Conservation (phyloP, 2,113 vertebrate species). For the Scytalopus superciliaris region DNA sequence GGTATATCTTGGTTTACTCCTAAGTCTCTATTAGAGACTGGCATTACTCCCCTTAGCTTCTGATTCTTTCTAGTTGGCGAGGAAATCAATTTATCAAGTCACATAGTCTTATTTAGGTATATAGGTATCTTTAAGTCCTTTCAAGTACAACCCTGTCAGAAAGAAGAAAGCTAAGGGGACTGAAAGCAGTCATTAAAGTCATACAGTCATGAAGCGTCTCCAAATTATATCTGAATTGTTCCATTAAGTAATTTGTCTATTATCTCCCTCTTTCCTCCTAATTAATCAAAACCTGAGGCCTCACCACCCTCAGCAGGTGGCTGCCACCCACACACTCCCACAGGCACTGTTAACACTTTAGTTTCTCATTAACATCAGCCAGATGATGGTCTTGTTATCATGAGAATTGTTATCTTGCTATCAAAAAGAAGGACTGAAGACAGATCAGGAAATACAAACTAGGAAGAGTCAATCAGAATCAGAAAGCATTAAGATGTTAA, state of each 20-base stretch:
- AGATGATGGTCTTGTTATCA: not conserved
- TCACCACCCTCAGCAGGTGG: not conserved
- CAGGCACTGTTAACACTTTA: not conserved
- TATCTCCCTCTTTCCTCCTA: not conserved
- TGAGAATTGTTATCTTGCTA: too few relatives aligned
- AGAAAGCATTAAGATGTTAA: not conserved
- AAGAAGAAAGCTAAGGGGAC: not conserved
- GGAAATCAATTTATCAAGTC: not conserved
- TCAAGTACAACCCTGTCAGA: not conserved
- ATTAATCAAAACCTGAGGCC: not conserved
- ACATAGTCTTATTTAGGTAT: not conserved
- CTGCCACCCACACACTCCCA: not conserved
- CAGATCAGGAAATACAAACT: not conserved
- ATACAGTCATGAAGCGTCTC: not conserved
- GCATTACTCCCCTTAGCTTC: not conserved
- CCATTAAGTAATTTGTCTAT: not conserved
- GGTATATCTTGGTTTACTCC: not conserved
- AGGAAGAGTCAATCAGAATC: not conserved
- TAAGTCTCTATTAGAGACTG: not conserved
- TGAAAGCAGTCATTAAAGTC: not conserved
- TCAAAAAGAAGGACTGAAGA: not conserved
- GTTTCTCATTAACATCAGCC: not conserved
- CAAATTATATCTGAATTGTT: not conserved
- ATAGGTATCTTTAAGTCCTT: not conserved
- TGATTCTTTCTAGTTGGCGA: not conserved